Conservation (phyloP, 2,888 invertebrate genomes). For the Tanaodytes sp. region DNA sequence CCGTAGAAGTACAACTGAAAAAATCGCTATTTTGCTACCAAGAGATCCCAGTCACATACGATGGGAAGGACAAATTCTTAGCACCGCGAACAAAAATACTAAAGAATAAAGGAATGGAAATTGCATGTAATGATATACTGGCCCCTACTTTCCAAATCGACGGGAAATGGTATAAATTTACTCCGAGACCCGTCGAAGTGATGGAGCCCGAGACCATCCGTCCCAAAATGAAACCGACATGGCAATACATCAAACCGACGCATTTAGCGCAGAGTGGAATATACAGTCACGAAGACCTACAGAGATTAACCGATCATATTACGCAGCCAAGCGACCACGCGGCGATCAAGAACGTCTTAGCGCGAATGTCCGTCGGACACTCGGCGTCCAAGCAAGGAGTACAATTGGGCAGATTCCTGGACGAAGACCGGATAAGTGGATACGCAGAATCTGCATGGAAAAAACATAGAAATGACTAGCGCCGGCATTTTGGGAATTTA, state of each 20-base stretch:
- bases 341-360: background rate
- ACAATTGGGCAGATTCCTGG: background rate
- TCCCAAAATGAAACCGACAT: too few species aligned
- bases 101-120: slow-evolving; percentile 33
- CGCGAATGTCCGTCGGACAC: background rate
- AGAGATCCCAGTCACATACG: too few species aligned
- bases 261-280: slow-evolving; percentile 2
- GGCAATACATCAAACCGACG: background rate
- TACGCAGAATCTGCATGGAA: background rate
- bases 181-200: background rate
- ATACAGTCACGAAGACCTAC: background rate
- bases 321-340: slow-evolving; percentile 7
- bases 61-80: slow-evolving; percentile 29
- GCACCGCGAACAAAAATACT: too few species aligned
- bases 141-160: too few species aligned
- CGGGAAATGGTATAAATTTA: too few species aligned
- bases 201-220: background rate
- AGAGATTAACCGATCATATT: background rate
- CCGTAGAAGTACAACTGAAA: slow-evolving; percentile 45
- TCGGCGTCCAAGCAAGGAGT: background rate
- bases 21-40: slow-evolving; percentile 52
- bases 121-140: background rate
- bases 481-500: slow-evolving; percentile 2
- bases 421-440: background rate
- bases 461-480: background rate